These are phyloP conservation scores for Drosophila teissieri DNA, from an alignment of 1,140 invertebrate species.

Conservation along the genomic window DNA sequence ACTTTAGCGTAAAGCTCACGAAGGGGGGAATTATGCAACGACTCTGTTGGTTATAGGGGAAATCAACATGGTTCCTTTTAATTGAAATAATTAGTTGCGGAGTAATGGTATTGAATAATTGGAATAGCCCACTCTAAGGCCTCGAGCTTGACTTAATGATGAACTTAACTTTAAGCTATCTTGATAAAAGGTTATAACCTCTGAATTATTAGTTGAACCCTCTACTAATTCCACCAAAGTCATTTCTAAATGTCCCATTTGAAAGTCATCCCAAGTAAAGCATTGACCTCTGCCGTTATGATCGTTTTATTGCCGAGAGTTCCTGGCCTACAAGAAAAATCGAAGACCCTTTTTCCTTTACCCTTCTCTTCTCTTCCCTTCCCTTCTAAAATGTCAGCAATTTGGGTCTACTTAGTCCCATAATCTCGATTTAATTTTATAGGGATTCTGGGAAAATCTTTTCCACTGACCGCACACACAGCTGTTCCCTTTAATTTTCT, in stretches of 20 bases:
- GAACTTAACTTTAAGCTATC: not conserved
- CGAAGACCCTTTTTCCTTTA: slow-evolving; percentile 1
- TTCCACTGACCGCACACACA: slow-evolving; percentile 43
- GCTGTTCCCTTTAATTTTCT: slow-evolving; percentile 16
- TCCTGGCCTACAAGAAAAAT: slow-evolving; percentile 1
- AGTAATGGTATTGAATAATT: not conserved
- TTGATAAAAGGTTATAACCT: not conserved
- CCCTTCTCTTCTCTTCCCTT: no score
- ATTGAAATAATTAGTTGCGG: slow-evolving; percentile 12
- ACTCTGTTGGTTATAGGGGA: slow-evolving; percentile 2
- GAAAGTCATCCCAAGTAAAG: slow-evolving; percentile 7
- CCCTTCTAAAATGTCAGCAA: not conserved
- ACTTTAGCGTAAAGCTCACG: not conserved
- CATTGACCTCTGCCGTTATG: slow-evolving; percentile 2
- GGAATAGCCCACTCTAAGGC: no score
- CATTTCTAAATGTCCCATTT: slow-evolving; percentile 28
- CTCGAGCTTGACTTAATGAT: not conserved
- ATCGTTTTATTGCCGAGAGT: not conserved
- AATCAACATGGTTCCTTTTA: slow-evolving; percentile 14
- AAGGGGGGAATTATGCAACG: slow-evolving; percentile 25
- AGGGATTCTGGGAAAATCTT: slow-evolving; percentile 38
- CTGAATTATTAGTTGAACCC: no score
- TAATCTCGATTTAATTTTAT: slow-evolving; percentile 21
- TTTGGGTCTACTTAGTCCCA: slow-evolving; percentile 28
- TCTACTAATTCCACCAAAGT: slow-evolving; percentile 18